A percentile compares a stretch with the other conserved stretches of the same genome.
phyloP scores from a whole-genome alignment of 2,797 vertebrate genomes.

The Vultur gryphus region DNA sequence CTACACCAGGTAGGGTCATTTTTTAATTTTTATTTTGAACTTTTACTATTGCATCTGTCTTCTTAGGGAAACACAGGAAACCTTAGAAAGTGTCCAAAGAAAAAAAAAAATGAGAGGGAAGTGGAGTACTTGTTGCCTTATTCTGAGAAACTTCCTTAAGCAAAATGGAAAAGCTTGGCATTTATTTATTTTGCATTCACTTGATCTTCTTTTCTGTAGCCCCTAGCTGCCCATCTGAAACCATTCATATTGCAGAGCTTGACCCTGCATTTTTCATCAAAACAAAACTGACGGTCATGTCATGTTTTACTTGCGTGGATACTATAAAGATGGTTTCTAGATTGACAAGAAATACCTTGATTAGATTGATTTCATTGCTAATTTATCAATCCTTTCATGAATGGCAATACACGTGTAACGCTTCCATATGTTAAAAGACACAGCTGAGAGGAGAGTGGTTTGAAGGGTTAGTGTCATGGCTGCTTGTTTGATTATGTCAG shows the following conservation, averaged over 20 bases:
- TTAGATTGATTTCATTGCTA: background rate
- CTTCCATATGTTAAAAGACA: background rate
- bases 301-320: background rate
- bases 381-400: background rate
- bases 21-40: background rate
- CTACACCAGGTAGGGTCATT: conserved; percentile 86
- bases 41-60: background rate
- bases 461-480: background rate
- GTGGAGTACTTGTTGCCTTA: background rate
- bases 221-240: background rate
- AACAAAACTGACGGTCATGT: background rate
- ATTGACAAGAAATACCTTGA: background rate
- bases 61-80: background rate
- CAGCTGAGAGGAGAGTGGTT: background rate
- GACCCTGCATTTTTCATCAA: background rate
- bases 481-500: background rate
- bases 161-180: background rate
- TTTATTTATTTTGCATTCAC: background rate
- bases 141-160: background rate
- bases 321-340: background rate
- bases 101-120: background rate
- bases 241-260: background rate
- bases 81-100: background rate
- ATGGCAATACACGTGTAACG: background rate
- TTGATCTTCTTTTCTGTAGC: background rate